Conservation (phyloP, 1,140 invertebrate genomes). For the Calliopsis andreniformis region DNA sequence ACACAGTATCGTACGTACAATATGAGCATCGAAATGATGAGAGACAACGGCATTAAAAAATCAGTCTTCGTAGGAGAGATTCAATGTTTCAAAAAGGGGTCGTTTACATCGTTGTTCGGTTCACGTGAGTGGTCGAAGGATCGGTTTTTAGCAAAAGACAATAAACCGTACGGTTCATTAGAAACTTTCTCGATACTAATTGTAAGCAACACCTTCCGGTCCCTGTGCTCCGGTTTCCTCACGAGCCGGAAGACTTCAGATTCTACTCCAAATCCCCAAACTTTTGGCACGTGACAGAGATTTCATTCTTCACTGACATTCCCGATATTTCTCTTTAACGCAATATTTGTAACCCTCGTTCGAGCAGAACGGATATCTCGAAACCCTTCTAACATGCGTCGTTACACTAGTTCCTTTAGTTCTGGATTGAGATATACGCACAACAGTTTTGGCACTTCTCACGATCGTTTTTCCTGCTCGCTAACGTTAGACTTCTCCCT, state of each 20-base stretch:
- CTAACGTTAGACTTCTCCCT: background rate
- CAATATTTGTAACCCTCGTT: background rate
- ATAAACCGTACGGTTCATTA: background rate
- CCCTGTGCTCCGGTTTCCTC: background rate
- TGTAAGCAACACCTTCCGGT: background rate
- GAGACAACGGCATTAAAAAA: conserved; percentile 69
- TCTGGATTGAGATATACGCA: background rate
- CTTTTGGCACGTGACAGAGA: conserved; percentile 17
- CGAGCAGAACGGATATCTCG: background rate
- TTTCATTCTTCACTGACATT: background rate
- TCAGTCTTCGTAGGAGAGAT: conserved; percentile 76
- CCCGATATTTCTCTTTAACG: background rate
- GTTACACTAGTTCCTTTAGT: background rate
- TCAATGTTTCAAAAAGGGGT: conserved; percentile 62
- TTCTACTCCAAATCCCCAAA: background rate
- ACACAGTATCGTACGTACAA: conserved; percentile 54
- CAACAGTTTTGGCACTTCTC: conserved; percentile 60
- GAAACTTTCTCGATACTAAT: no score
- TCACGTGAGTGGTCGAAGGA: conserved; percentile 33
- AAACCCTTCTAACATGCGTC: background rate
- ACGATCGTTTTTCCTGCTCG: conserved; percentile 1
- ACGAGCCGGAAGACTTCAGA: background rate
- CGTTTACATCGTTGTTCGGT: conserved; percentile 71
- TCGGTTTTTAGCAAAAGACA: background rate
- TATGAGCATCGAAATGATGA: conserved; percentile 53